A percentile compares a stretch with the other conserved stretches of the same genome.
phyloP scores from a whole-genome alignment of 2,888 invertebrate genomes.

The Meiosimyza platycephala region DNA sequence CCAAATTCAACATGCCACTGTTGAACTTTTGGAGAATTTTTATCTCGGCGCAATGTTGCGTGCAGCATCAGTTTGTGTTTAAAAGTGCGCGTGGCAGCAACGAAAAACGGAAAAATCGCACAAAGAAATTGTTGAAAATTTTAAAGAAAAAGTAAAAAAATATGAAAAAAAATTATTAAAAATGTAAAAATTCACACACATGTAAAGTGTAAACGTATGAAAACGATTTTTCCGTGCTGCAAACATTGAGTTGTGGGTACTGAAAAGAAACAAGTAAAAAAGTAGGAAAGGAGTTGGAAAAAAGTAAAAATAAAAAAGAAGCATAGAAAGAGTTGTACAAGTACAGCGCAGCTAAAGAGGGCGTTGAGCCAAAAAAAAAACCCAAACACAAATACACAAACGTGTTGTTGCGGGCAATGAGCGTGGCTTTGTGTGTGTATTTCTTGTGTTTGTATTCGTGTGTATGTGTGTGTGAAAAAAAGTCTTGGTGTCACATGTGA shows the following conservation, averaged over 20 bases:
- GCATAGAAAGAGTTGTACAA: background rate
- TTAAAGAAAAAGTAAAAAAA: background rate
- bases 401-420: background rate
- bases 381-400: slow-evolving; percentile 39
- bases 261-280: background rate
- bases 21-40: slow-evolving; percentile 14
- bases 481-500: slow-evolving; percentile 13
- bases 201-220: background rate
- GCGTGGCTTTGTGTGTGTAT: background rate
- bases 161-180: background rate
- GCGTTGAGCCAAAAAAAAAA: slow-evolving; percentile 31
- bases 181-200: background rate
- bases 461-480: slow-evolving; percentile 19
- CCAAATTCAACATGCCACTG: slow-evolving; percentile 6
- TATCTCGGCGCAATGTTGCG: background rate
- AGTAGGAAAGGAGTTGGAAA: background rate
- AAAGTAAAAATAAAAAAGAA: background rate
- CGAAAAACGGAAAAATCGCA: slow-evolving; percentile 15
- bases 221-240: background rate
- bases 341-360: background rate
- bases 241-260: too few species aligned
- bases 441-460: slow-evolving; percentile 20
- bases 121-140: slow-evolving; percentile 1
- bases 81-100: slow-evolving; percentile 27
- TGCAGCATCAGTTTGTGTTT: slow-evolving; percentile 32